These are phyloP conservation scores for Telmatherina bonti DNA, from an alignment of 2,797 vertebrate species.

Conservation along the genomic window DNA sequence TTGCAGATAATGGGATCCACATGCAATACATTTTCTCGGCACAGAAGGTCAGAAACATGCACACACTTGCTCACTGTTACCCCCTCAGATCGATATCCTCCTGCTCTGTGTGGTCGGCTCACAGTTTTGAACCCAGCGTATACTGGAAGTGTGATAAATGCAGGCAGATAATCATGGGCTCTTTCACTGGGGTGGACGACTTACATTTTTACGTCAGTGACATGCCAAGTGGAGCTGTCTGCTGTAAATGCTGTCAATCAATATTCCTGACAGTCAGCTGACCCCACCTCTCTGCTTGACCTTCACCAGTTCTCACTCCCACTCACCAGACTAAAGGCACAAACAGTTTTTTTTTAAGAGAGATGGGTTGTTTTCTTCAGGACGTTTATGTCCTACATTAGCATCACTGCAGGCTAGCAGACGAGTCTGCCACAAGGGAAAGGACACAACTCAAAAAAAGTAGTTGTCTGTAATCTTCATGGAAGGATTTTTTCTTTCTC, in stretches of 20 bases:
- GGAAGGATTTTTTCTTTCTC: conserved; percentile 22
- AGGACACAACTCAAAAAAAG: conserved; percentile 19
- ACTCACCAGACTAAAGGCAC: conserved; percentile 30
- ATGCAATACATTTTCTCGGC: conserved; percentile 7
- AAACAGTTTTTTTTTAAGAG: conserved; percentile 37
- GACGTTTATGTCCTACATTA: conserved; percentile 68
- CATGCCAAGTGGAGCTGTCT: conserved; percentile 50
- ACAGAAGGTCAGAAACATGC: conserved; percentile 1
- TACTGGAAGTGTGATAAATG: conserved; percentile 45
- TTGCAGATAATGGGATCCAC: background rate
- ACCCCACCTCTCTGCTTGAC: conserved; percentile 65
- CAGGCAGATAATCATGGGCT: conserved; percentile 52
- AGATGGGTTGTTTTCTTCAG: conserved; percentile 68
- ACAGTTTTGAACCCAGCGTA: conserved; percentile 14
- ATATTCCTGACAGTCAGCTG: conserved; percentile 65
- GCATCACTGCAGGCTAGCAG: conserved; percentile 70
- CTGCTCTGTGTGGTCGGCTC: conserved; percentile 25
- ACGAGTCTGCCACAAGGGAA: conserved; percentile 29
- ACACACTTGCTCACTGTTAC: background rate
- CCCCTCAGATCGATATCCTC: conserved; percentile 36
- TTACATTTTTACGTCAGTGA: conserved; percentile 61
- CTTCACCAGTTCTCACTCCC: conserved; percentile 62
- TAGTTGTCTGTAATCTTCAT: conserved; percentile 14
- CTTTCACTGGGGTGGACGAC: conserved; percentile 47
- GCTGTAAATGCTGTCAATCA: conserved; percentile 68